Evolutionary conservation across 2,888 invertebrate genomes (phyloP).

Genomic region (Synanthedon myopaeformis): DNA sequence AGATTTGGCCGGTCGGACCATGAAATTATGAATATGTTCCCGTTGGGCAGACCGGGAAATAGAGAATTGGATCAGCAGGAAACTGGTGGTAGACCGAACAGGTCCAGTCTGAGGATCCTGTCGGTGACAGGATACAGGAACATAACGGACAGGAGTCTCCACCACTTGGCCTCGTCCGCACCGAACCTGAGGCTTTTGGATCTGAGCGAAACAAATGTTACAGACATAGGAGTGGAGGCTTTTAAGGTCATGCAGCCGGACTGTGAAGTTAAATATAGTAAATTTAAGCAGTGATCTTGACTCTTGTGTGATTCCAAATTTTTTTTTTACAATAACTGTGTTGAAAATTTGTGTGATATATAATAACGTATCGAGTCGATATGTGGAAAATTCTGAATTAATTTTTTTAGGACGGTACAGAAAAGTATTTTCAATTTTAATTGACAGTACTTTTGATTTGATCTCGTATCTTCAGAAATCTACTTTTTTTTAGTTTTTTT

Average conservation of each 20-base stretch:
- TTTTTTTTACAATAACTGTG: too few species aligned
- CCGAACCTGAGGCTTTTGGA: conserved; percentile 72
- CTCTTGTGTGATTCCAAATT: too few species aligned
- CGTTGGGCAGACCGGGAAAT: too few species aligned
- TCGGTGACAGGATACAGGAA: conserved; percentile 70
- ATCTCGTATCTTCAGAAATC: too few species aligned
- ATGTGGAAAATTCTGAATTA: too few species aligned
- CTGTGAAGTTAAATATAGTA: conserved; percentile 51
- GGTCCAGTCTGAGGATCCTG: conserved; percentile 61
- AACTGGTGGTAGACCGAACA: conserved; percentile 26
- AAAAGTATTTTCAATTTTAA: too few species aligned
- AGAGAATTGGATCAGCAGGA: not conserved
- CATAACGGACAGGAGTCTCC: conserved; percentile 73
- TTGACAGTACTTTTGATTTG: too few species aligned
- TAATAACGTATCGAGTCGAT: too few species aligned
- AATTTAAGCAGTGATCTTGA: conserved; percentile 4
- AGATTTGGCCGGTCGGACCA: conserved; percentile 42
- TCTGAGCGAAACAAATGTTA: conserved; percentile 76
- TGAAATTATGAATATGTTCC: conserved; percentile 22
- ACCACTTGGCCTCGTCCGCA: conserved; percentile 72
- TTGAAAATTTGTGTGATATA: too few species aligned
- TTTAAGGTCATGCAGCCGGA: conserved; percentile 73
- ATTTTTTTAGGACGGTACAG: too few species aligned
- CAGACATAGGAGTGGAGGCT: conserved; percentile 67
- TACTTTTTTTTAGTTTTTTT: too few species aligned